Conservation (phyloP, 2,888 invertebrate species). For the Eristalis intricaria region DNA sequence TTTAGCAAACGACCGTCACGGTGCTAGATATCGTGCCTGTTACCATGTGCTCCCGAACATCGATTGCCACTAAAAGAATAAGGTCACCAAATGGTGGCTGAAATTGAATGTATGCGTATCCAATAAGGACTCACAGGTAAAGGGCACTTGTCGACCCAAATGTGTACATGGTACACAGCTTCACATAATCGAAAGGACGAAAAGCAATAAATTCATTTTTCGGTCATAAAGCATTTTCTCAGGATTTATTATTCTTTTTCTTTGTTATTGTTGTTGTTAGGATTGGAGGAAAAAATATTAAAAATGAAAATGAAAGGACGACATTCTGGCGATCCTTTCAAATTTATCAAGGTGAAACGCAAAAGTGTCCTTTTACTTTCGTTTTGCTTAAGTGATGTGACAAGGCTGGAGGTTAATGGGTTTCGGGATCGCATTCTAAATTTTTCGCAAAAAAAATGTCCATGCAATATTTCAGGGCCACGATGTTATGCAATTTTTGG, state of each 20-base stretch:
- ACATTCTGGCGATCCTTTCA: conserved; percentile 49
- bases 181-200: conserved; percentile 57
- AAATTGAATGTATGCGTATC: neutral
- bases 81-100: conserved; percentile 55
- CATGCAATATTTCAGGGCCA: conserved; percentile 42
- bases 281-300: conserved; percentile 59
- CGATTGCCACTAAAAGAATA: conserved; percentile 25
- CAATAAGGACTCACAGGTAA: conserved; percentile 48
- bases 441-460: conserved; percentile 28
- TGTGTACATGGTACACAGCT: conserved; percentile 32
- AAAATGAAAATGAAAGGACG: conserved; percentile 63
- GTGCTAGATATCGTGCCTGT: conserved; percentile 5
- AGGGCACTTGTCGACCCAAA: conserved; percentile 51
- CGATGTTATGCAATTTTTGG: conserved; percentile 42
- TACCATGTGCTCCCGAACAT: conserved; percentile 6
- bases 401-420: conserved; percentile 56
- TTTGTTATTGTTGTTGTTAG: conserved; percentile 33
- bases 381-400: conserved; percentile 50
- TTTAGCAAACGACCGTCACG: conserved; percentile 51
- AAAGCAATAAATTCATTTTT: conserved; percentile 70
- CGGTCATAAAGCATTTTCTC: conserved; percentile 63
- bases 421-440: conserved; percentile 22
- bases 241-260: conserved; percentile 64
- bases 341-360: conserved; percentile 62
- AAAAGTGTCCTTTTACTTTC: conserved; percentile 69